A percentile compares a stretch with the other conserved stretches of the same genome.
phyloP scores from a whole-genome alignment of 2,888 invertebrate genomes.

The Mythimna loreyi region DNA sequence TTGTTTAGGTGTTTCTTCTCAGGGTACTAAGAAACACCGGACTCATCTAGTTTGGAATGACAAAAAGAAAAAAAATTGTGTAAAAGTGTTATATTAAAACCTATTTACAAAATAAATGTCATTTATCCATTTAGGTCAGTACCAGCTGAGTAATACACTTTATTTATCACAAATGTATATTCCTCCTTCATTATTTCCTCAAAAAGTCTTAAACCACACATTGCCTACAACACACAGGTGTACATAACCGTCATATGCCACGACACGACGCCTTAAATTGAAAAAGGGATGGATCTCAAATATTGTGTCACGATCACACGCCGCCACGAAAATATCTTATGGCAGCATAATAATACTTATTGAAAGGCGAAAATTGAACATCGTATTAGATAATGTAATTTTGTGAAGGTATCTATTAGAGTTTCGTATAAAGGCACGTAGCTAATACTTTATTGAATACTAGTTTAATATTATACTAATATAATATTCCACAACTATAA shows the following conservation, averaged over 20 bases:
- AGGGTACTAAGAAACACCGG: too few relatives aligned
- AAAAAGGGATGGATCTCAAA: conserved; percentile 57
- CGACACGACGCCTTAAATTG: conserved; percentile 60
- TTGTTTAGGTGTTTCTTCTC: too few relatives aligned
- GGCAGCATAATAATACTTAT: background rate
- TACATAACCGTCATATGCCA: conserved; percentile 54
- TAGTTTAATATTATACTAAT: too few relatives aligned
- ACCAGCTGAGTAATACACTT: too few relatives aligned
- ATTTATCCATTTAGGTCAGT: too few relatives aligned
- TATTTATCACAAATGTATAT: too few relatives aligned
- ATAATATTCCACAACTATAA: too few relatives aligned
- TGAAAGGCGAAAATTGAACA: conserved; percentile 28
- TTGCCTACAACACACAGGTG: conserved; percentile 39
- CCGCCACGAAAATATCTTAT: conserved; percentile 43
- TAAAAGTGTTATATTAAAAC: too few relatives aligned
- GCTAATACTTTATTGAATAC: background rate
- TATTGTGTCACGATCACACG: conserved; percentile 49
- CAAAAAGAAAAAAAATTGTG: too few relatives aligned
- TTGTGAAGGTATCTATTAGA: background rate
- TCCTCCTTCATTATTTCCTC: too few relatives aligned
- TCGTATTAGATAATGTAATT: background rate
- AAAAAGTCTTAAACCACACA: background rate
- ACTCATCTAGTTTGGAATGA: too few relatives aligned
- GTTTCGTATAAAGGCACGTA: background rate
- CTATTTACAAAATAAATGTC: too few relatives aligned